Evolutionary conservation across 2,797 vertebrate species (phyloP).

Genomic region (Cetoscarus ocellatus): DNA sequence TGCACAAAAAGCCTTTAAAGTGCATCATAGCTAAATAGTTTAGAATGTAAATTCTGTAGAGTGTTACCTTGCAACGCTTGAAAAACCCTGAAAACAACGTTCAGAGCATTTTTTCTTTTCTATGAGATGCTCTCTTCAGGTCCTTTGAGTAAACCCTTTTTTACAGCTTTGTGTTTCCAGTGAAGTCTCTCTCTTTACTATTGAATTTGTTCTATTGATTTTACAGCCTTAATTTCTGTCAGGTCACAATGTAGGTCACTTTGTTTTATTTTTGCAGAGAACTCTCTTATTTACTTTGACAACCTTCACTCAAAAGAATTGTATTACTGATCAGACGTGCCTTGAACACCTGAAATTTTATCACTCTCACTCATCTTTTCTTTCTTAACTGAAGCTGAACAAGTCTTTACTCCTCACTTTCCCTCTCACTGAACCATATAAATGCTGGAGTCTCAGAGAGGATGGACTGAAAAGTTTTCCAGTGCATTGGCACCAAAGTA

Average conservation of each 20-base stretch:
- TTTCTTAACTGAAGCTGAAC: background rate
- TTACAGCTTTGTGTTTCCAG: no score
- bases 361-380: background rate
- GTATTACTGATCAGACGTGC: conserved; percentile 2
- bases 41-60: no score
- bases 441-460: conserved; percentile 7
- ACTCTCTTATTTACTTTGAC: background rate
- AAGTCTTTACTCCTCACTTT: background rate
- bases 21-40: no score
- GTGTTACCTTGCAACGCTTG: no score
- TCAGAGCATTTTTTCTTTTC: no score
- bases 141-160: no score
- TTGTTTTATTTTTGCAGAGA: background rate
- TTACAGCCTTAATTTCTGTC: background rate
- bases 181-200: background rate
- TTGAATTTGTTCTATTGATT: background rate
- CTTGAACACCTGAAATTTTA: conserved; percentile 2
- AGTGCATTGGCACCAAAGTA: conserved; percentile 50
- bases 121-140: no score
- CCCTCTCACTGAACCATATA: background rate
- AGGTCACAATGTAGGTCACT: conserved; percentile 3
- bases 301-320: background rate
- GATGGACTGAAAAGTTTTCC: conserved; percentile 39
- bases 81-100: no score
- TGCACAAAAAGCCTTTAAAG: no score